phyloP scores from a whole-genome alignment of 2,888 invertebrate genomes.

The Bimastos eiseni region DNA sequence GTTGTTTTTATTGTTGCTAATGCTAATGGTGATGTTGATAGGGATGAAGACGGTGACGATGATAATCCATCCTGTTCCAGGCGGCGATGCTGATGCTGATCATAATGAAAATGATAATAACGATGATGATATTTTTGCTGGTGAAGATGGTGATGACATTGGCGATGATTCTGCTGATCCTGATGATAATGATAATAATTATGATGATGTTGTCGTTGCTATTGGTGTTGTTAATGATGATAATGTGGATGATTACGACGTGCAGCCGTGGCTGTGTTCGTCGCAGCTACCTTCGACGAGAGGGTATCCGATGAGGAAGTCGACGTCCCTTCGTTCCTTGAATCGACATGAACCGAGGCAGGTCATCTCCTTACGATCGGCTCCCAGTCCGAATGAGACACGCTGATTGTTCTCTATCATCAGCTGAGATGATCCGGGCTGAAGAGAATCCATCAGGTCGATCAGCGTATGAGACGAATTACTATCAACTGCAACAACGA shows the following conservation, averaged over 20 bases:
- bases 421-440: background rate
- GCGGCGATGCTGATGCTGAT: background rate
- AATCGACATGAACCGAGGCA: background rate
- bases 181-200: no score
- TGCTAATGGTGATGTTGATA: background rate
- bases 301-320: slow-evolving; percentile 17
- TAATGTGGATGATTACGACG: background rate
- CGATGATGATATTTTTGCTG: background rate
- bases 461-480: background rate
- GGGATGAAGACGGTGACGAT: slow-evolving; percentile 23
- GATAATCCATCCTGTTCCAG: background rate
- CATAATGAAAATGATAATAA: background rate
- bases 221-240: no score
- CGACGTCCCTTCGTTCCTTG: slow-evolving; percentile 18
- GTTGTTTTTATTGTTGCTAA: background rate
- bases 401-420: background rate
- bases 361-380: background rate
- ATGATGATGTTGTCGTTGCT: no score
- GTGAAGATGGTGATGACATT: background rate
- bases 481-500: background rate
- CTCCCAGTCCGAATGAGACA: background rate
- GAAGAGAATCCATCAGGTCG: background rate
- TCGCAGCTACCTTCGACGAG: background rate
- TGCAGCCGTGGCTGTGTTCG: background rate
- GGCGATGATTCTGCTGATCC: background rate